A percentile compares a stretch with the other conserved stretches of the same genome.
phyloP scores from a whole-genome alignment of 2,888 invertebrate genomes.

The Drosophila anomelani region DNA sequence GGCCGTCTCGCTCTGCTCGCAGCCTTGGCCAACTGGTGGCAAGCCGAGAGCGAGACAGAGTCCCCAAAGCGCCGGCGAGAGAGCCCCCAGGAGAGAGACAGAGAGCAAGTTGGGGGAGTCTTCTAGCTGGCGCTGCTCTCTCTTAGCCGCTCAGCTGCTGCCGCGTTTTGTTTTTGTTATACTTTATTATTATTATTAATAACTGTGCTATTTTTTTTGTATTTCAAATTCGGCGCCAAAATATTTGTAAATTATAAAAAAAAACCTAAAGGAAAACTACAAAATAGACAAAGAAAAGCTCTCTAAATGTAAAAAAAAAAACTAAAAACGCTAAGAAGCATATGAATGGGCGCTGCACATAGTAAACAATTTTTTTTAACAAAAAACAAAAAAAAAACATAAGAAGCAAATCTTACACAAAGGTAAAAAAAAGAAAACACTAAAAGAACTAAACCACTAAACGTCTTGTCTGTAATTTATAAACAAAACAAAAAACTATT shows the following conservation, averaged over 20 bases:
- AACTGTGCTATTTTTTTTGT: slow-evolving; percentile 69
- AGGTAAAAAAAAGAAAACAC: slow-evolving; percentile 13
- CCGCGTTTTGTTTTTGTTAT: slow-evolving; percentile 58
- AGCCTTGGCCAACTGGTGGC: slow-evolving; percentile 14
- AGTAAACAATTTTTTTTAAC: slow-evolving; percentile 46
- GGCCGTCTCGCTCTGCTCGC: slow-evolving; percentile 59
- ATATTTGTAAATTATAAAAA: slow-evolving; percentile 74
- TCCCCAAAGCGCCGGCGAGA: slow-evolving; percentile 22
- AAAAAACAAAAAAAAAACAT: slow-evolving; percentile 31
- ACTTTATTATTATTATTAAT: slow-evolving; percentile 65
- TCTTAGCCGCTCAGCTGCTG: slow-evolving; percentile 43
- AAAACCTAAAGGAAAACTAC: slow-evolving; percentile 24
- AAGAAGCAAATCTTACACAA: slow-evolving; percentile 24
- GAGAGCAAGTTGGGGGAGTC: background rate
- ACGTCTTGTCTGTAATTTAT: slow-evolving; percentile 55
- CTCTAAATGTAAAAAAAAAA: slow-evolving; percentile 50
- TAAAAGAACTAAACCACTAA: slow-evolving; percentile 37
- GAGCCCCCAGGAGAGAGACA: background rate
- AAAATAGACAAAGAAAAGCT: slow-evolving; percentile 47
- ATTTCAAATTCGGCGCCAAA: slow-evolving; percentile 67
- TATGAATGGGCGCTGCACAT: slow-evolving; percentile 48
- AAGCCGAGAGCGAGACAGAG: slow-evolving; percentile 38
- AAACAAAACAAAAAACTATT: slow-evolving; percentile 59
- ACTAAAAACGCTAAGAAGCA: slow-evolving; percentile 2
- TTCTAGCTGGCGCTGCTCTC: slow-evolving; percentile 8